A percentile compares a stretch with the other conserved stretches of the same genome.
phyloP scores from a whole-genome alignment of 30 jellyfish, hydroid and myxozoan species.

The Aurelia sp. region DNA sequence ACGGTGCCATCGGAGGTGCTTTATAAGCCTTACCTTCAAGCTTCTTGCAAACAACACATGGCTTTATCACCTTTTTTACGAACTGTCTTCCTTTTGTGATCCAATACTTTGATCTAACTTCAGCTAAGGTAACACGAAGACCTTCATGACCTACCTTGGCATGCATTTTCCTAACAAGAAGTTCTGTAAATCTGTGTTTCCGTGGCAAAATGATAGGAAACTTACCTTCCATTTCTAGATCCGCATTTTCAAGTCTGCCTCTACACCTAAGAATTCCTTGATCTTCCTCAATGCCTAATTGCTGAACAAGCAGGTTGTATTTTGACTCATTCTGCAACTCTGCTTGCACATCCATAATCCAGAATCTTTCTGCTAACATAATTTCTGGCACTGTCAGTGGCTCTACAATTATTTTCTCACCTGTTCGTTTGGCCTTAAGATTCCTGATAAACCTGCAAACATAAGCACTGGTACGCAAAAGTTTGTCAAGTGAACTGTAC shows the following conservation, averaged over 20 bases:
- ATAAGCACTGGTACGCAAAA: not conserved
- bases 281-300: not conserved
- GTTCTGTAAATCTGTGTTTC: not conserved
- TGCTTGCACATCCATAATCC: not conserved
- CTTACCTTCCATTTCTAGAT: not conserved
- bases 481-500: conserved; percentile 1
- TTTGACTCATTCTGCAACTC: not conserved
- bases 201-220: not conserved
- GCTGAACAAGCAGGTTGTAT: not conserved
- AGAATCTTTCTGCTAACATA: not conserved
- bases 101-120: conserved; percentile 29
- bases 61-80: conserved; percentile 8
- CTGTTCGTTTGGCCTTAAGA: conserved; percentile 4
- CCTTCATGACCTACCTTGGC: not conserved
- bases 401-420: not conserved
- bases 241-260: not conserved
- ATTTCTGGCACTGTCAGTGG: not conserved
- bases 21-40: conserved; percentile 26
- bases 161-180: not conserved
- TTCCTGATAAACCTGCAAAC: conserved; percentile 6
- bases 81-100: conserved; percentile 50
- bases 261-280: not conserved
- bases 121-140: conserved; percentile 31
- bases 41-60: conserved; percentile 24
- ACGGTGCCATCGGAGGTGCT: conserved; percentile 37